A percentile compares a stretch with the other conserved stretches of the same genome.
phyloP scores from a whole-genome alignment of 2,888 invertebrate genomes.

The Apocheima hispidaria region DNA sequence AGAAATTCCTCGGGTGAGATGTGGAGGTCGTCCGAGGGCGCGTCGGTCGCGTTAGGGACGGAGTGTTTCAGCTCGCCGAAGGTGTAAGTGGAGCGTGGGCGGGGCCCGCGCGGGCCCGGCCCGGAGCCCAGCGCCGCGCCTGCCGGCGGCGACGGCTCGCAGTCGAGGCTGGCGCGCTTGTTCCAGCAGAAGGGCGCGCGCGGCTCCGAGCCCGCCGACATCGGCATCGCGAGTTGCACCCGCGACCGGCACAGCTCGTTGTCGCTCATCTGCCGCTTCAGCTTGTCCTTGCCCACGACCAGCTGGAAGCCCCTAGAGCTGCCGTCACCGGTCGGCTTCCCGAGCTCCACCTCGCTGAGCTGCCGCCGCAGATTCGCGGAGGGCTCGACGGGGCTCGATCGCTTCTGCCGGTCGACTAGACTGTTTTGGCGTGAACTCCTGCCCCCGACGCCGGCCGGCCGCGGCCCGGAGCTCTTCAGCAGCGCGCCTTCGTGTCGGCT shows the following conservation, averaged over 20 bases:
- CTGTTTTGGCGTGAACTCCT: slow-evolving; percentile 70
- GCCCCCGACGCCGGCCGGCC: slow-evolving; percentile 45
- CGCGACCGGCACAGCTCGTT: slow-evolving; percentile 72
- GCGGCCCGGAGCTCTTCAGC: slow-evolving; percentile 51
- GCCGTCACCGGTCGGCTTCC: slow-evolving; percentile 49
- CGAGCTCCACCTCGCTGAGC: slow-evolving; percentile 71
- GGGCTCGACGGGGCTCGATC: slow-evolving; percentile 57
- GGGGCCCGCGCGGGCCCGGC: slow-evolving; percentile 38
- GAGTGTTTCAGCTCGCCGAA: slow-evolving; percentile 82
- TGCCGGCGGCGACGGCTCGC: slow-evolving; percentile 59
- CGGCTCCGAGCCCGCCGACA: slow-evolving; percentile 82
- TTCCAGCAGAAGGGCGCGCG: slow-evolving; percentile 71
- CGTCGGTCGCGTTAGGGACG: slow-evolving; percentile 69
- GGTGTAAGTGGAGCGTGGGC: slow-evolving; percentile 65
- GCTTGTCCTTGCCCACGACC: slow-evolving; percentile 74
- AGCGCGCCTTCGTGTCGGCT: slow-evolving; percentile 56
- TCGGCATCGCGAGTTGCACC: slow-evolving; percentile 76
- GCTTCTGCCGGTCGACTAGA: slow-evolving; percentile 65
- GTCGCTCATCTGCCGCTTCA: slow-evolving; percentile 78
- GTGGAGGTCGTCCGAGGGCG: slow-evolving; percentile 61
- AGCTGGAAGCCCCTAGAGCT: slow-evolving; percentile 70
- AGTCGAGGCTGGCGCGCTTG: slow-evolving; percentile 68
- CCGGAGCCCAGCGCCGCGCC: slow-evolving; percentile 38
- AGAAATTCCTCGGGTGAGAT: slow-evolving; percentile 76
- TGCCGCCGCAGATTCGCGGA: slow-evolving; percentile 65